Percentiles rank a stretch among this genome's conserved stretches.
Evolutionary conservation across 2,797 vertebrate species (phyloP).

Genomic region (Eurystomus glaucurus): DNA sequence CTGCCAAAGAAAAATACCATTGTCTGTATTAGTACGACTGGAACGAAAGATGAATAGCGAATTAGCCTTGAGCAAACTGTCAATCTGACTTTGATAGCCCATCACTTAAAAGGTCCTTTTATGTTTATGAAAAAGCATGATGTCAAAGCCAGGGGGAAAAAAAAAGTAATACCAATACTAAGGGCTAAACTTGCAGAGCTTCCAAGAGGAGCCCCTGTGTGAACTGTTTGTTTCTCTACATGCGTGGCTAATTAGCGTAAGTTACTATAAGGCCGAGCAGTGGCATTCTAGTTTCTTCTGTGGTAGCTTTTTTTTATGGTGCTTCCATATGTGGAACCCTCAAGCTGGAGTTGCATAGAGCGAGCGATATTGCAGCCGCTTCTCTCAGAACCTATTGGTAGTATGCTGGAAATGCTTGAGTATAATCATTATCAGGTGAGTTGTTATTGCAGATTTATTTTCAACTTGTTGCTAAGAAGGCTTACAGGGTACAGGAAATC

Average conservation of each 20-base stretch:
- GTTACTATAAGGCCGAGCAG: constrained; percentile 86
- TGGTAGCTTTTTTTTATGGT: constrained; percentile 76
- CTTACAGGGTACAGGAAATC: neutral
- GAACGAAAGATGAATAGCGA: constrained; percentile 98
- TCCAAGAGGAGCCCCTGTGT: constrained; percentile 85
- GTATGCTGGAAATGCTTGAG: constrained; percentile 98
- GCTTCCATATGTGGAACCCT: constrained; percentile 53
- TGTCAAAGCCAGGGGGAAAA: constrained; percentile 89
- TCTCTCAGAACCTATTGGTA: constrained; percentile 61
- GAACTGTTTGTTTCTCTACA: constrained; percentile 86
- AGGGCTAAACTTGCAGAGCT: constrained; percentile 85
- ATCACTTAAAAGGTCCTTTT: constrained; percentile 92
- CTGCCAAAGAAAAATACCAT: constrained; percentile 93
- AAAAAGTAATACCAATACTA: constrained; percentile 91
- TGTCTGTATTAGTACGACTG: constrained; percentile 92
- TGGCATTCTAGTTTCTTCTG: constrained; percentile 73
- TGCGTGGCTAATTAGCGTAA: constrained; percentile 92
- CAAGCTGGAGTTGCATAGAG: constrained; percentile 58
- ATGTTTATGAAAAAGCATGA: constrained; percentile 90
- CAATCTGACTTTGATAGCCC: constrained; percentile 91
- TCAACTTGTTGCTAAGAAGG: neutral
- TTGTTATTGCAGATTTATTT: constrained; percentile 15
- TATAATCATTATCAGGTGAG: constrained; percentile 98
- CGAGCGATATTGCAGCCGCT: constrained; percentile 45
- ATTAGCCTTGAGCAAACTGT: constrained; percentile 92